Evolutionary conservation across 2,888 invertebrate genomes (phyloP), one percentile per base, ranked within the genome.

Genomic region (Macaria notata): DNA sequence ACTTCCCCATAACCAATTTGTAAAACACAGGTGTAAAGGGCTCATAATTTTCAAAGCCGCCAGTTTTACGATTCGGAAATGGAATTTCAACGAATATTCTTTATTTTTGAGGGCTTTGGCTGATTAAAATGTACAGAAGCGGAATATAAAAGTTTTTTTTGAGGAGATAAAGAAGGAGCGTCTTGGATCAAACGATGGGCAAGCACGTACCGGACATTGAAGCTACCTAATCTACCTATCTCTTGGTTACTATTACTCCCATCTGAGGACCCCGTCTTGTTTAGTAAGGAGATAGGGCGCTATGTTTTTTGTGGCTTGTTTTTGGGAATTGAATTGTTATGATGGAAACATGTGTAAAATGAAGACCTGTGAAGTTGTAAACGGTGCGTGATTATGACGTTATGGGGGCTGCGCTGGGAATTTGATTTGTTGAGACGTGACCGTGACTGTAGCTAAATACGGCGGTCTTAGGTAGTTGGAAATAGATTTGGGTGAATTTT

Each of bases 71-170:
- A 85, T 78, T 76, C 77, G 77, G 76, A 78, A 79, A 86, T 81
- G 4, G 72, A 83, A 86, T 83, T 88, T 87, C 86, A 80, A 67
- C 79, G 86, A 87, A 88, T 74, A 72, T 69, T 72, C 70, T 76
- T 78, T 76, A 78, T 80, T 83, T 57, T 53, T 39, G 46, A 46
- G 52, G 41, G 45, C 31, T 83, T 79, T 76, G 72, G 64, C 83
- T 87, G 82, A 87, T 90, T 88, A 88, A 88, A 86, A 90, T 90
- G 88, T 87, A 89, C 81, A 85, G 86, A 83, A 86, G 89, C 84
- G 73, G 76, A 70, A 71, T 75, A 78, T 79, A 81, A 84, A 81
- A 79, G 77, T 83, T 83, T 83, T 83, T 83, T 83, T 78, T 79
- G 77, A 70, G 77, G 67, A 77, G 82, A 84, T 84, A 86, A 81